These are phyloP conservation scores for Poeciliopsis presidionis DNA, from an alignment of 2,797 vertebrate genomes.

Conservation along the genomic window DNA sequence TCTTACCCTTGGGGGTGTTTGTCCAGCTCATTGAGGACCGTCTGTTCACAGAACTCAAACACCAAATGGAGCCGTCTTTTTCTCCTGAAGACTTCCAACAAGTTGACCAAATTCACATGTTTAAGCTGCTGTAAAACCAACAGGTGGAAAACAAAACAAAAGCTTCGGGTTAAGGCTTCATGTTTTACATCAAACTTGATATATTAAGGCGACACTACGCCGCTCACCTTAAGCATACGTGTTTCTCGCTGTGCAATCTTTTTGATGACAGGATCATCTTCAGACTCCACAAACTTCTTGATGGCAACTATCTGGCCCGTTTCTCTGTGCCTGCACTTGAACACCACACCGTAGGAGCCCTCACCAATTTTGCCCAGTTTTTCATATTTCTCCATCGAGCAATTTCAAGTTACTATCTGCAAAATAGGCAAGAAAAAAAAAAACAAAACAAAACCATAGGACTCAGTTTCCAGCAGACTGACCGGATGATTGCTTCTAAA, in stretches of 20 bases:
- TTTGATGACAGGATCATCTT: conserved; percentile 89
- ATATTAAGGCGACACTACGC: neutral
- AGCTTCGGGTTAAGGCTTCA: too few species aligned
- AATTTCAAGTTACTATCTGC: conserved; percentile 32
- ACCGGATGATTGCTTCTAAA: neutral
- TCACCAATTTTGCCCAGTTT: conserved; percentile 90
- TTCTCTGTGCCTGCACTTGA: conserved; percentile 89
- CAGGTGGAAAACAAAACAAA: conserved; percentile 8
- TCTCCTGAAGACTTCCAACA: conserved; percentile 89
- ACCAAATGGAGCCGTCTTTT: conserved; percentile 89
- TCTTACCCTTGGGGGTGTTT: conserved; percentile 87
- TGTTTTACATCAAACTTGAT: neutral
- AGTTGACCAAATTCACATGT: conserved; percentile 89
- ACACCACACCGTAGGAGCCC: conserved; percentile 90
- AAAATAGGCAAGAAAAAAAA: neutral
- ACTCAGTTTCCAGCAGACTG: neutral
- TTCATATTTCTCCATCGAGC: conserved; percentile 89
- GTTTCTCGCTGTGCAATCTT: conserved; percentile 91
- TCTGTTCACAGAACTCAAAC: conserved; percentile 92
- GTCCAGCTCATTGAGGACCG: conserved; percentile 89
- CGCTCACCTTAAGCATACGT: conserved; percentile 87
- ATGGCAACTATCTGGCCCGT: conserved; percentile 89
- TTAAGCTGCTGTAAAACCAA: conserved; percentile 84
- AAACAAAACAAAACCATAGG: neutral
- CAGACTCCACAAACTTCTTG: conserved; percentile 91